These are phyloP conservation scores for Disparrhopalites patrizii DNA, from an alignment of 2,888 invertebrate genomes.

Conservation along the genomic window DNA sequence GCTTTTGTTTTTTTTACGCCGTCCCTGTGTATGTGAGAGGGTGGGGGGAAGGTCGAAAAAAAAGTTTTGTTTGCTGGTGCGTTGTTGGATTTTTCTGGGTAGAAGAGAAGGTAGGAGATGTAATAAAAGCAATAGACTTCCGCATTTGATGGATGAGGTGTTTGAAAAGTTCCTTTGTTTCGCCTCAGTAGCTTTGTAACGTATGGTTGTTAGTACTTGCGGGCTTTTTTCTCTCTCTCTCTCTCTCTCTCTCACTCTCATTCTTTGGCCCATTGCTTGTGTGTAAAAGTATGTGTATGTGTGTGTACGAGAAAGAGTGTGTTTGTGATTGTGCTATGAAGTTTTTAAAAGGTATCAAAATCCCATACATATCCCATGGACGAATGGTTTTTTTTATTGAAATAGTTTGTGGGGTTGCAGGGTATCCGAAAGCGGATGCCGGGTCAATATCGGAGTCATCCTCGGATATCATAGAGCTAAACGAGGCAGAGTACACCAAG, in stretches of 20 bases:
- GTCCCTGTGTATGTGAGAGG: too few species aligned
- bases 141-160: slow-evolving; percentile 14
- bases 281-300: neutral
- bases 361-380: slow-evolving; percentile 12
- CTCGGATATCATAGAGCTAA: slow-evolving; percentile 49
- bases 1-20: too few species aligned
- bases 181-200: slow-evolving; percentile 1
- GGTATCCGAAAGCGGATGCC: slow-evolving; percentile 49
- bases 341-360: neutral
- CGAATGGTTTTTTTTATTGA: slow-evolving; percentile 24
- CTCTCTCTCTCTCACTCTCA: too few species aligned
- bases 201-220: neutral
- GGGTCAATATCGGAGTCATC: slow-evolving; percentile 49
- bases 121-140: slow-evolving; percentile 9
- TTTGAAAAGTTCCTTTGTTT: slow-evolving; percentile 6
- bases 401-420: slow-evolving; percentile 36
- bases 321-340: neutral
- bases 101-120: neutral
- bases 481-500: slow-evolving; percentile 49
- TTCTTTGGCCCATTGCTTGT: too few species aligned
- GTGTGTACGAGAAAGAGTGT: neutral
- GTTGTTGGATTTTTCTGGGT: too few species aligned
- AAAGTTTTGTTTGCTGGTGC: too few species aligned
- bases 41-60: too few species aligned
- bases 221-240: too few species aligned